Percentiles rank a stretch among this genome's conserved stretches.
Conservation (phyloP, 2,888 invertebrate species). For the Pollenia griseotomentosa region DNA sequence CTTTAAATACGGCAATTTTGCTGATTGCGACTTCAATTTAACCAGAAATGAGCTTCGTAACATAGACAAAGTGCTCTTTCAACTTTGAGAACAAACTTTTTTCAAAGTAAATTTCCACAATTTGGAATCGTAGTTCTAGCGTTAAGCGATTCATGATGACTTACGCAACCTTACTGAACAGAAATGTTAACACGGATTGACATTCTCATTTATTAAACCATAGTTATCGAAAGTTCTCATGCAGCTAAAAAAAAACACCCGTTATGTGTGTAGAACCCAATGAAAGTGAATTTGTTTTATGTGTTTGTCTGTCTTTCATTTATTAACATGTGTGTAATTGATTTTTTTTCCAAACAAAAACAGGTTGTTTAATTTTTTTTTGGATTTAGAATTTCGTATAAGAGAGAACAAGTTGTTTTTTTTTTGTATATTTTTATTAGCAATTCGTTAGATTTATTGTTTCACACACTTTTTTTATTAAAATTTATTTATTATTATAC, state of each 20-base stretch:
- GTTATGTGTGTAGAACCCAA: neutral
- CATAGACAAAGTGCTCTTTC: too few relatives aligned
- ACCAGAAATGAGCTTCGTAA: too few relatives aligned
- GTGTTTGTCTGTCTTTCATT: neutral
- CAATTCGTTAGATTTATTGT: constrained; percentile 70
- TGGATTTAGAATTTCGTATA: neutral
- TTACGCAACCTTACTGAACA: too few relatives aligned
- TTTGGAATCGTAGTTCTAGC: too few relatives aligned
- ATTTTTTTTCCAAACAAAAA: constrained; percentile 31
- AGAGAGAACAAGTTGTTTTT: neutral
- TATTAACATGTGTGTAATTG: constrained; percentile 47
- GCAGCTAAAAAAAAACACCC: neutral
- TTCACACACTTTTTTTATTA: constrained; percentile 65
- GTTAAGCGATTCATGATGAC: too few relatives aligned
- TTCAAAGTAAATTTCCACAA: too few relatives aligned
- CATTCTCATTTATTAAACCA: too few relatives aligned
- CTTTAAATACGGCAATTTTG: too few relatives aligned
- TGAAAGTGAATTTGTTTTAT: constrained; percentile 44
- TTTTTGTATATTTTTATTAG: constrained; percentile 68
- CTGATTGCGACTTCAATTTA: too few relatives aligned
- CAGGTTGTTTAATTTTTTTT: constrained; percentile 58
- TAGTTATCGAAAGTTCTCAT: too few relatives aligned
- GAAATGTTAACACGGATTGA: too few relatives aligned
- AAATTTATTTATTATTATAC: constrained; percentile 19
- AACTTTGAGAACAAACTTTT: too few relatives aligned